Evolutionary conservation across 2,113 vertebrate species (phyloP), one percentile per base, ranked within the genome.

Genomic region (Mustela lutreola): DNA sequence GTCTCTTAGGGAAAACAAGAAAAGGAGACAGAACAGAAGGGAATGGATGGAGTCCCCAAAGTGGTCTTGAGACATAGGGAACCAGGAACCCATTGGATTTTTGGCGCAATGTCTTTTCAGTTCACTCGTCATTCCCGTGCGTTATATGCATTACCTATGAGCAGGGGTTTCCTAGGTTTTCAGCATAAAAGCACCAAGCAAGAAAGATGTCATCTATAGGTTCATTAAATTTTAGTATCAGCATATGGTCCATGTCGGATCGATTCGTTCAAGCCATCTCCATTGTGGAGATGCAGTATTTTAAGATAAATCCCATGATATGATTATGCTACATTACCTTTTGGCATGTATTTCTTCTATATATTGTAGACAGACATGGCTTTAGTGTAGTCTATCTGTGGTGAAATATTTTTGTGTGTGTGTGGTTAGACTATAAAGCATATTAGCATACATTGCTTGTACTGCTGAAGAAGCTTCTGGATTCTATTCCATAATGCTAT

Each of bases 231-330:
- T 70, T 87, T 87, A 4, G 45, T 62, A 18, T 53, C 50, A 53
- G 50, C 14, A 53, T 53, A 88, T 89, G 33, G 65, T 92, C 12
- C 4, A 58, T 14, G 82, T 10, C 45, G 11, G 91, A 67, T 0
- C 84, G 15, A 92, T 86, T 96, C 75, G 16, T 63, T 84, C 2
- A 79, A 97, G 75, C 0, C 63, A 79, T 89, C 94, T 96, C 36
- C 28, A 53, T 53, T 4, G 14, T 53, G 50, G 50, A 53, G 50
- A 53, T 53, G 50, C 14, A 53, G 50, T 53, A 53, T 53, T 89
- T 71, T 78, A 45, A 83, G 67, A 14, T 1, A 91, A 94, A 95
- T 24, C 3, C 7, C 94, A 24, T 4, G 39, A 4, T 11, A 58
- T 8, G 19, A 81, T 28, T n/a, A 10, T 31, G 70, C 24, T 31